A percentile compares a stretch with the other conserved stretches of the same genome.
phyloP scores from a whole-genome alignment of 2,888 invertebrate species.

The Peribatodes rhomboidaria region DNA sequence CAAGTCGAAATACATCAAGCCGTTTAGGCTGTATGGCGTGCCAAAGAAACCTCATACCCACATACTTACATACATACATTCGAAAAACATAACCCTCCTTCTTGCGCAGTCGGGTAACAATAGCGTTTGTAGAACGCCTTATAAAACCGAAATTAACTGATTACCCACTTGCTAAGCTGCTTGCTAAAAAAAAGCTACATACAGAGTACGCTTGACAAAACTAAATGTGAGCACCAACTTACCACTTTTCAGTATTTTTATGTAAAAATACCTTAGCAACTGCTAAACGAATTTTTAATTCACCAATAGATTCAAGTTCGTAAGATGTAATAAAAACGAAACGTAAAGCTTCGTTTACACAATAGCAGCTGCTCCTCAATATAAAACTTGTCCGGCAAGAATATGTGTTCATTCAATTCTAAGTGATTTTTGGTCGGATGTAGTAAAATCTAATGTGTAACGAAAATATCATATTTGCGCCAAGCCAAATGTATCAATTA shows the following conservation, averaged over 20 bases:
- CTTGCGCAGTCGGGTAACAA: no score
- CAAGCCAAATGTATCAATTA: conserved; percentile 1
- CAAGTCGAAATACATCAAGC: no score
- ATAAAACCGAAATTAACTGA: no score
- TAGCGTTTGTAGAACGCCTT: no score
- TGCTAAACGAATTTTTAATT: background rate
- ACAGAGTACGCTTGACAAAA: no score
- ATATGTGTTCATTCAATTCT: background rate
- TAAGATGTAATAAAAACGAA: background rate
- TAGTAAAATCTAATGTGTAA: background rate
- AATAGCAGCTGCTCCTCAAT: no score
- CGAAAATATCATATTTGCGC: conserved; percentile 1
- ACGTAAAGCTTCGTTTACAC: background rate
- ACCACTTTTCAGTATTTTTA: background rate
- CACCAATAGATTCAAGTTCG: background rate
- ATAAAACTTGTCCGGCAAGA: conserved; percentile 1
- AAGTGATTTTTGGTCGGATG: background rate
- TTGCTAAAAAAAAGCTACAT: no score
- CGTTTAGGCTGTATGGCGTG: no score
- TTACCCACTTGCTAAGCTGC: no score
- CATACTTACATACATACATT: no score
- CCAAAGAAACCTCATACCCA: no score
- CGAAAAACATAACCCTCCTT: no score
- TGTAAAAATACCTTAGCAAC: background rate
- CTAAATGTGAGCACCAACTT: background rate